A percentile compares a stretch with the other conserved stretches of the same genome.
Conservation (phyloP, 2,113 vertebrate genomes). For the Spheniscus mendiculus region DNA sequence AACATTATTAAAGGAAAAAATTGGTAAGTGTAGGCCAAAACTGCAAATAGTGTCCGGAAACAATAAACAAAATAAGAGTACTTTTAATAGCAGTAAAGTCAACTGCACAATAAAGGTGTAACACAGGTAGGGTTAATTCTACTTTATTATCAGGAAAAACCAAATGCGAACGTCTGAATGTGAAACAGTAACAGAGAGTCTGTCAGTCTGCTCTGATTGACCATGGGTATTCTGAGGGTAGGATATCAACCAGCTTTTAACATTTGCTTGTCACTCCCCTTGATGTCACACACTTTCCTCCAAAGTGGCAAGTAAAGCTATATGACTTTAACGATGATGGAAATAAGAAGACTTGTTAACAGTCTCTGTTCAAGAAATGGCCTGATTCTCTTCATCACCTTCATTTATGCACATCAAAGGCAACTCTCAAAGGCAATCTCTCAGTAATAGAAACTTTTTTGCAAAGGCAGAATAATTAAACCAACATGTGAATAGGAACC, state of each 20-base stretch:
- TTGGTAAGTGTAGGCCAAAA: neutral
- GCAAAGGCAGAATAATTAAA: neutral
- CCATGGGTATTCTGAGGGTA: neutral
- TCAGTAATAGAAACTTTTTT: neutral
- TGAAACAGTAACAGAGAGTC: neutral
- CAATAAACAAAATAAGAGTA: neutral
- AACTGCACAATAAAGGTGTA: neutral
- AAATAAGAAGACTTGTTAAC: neutral
- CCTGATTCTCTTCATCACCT: neutral
- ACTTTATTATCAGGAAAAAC: neutral
- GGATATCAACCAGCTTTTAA: neutral
- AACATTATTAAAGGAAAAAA: neutral
- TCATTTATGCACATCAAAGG: neutral
- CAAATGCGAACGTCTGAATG: neutral
- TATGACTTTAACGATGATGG: neutral
- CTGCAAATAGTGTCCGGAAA: neutral
- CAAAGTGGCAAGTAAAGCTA: neutral
- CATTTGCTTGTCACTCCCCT: neutral
- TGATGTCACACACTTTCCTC: neutral
- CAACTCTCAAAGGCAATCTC: neutral
- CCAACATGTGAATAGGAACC: neutral
- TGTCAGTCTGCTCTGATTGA: neutral
- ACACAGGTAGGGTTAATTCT: neutral
- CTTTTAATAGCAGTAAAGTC: neutral
- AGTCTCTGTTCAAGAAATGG: neutral